Evolutionary conservation across 2,797 vertebrate genomes (phyloP).

Genomic region (Masticophis lateralis): DNA sequence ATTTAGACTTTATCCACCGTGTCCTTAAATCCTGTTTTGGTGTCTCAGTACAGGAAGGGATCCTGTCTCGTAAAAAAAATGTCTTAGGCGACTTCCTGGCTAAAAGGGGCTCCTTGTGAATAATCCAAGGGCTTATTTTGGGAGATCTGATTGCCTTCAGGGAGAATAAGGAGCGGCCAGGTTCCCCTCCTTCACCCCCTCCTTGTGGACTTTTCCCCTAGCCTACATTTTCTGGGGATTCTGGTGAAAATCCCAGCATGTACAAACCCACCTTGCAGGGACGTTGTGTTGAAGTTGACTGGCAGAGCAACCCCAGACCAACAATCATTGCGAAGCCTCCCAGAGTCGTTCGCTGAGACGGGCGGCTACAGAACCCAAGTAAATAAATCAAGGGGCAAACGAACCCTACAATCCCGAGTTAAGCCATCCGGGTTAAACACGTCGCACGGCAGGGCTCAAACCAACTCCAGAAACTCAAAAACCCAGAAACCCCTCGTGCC

Average conservation of each 20-base stretch:
- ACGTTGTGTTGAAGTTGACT: not conserved
- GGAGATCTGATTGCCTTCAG: not conserved
- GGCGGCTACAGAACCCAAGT: not conserved
- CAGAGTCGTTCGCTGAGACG: fast-evolving
- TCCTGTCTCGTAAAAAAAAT: not conserved
- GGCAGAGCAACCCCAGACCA: not conserved
- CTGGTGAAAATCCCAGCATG: not conserved
- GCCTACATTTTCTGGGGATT: not conserved
- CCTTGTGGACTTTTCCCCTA: not conserved
- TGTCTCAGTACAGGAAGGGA: not conserved
- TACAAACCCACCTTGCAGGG: not conserved
- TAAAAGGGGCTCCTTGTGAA: not conserved
- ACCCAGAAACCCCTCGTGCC: not conserved
- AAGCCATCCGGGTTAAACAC: not conserved
- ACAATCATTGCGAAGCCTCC: too few relatives aligned
- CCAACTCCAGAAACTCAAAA: not conserved
- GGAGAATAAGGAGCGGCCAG: not conserved
- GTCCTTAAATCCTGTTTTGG: not conserved
- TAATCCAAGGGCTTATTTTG: not conserved
- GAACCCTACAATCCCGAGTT: not conserved
- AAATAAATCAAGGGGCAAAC: not conserved
- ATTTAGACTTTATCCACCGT: not conserved
- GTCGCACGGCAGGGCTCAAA: not conserved
- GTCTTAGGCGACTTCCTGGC: not conserved
- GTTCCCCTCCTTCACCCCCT: too few relatives aligned